These are phyloP conservation scores for Melanostoma mellinum DNA, from an alignment of 2,888 invertebrate genomes.

Conservation along the genomic window DNA sequence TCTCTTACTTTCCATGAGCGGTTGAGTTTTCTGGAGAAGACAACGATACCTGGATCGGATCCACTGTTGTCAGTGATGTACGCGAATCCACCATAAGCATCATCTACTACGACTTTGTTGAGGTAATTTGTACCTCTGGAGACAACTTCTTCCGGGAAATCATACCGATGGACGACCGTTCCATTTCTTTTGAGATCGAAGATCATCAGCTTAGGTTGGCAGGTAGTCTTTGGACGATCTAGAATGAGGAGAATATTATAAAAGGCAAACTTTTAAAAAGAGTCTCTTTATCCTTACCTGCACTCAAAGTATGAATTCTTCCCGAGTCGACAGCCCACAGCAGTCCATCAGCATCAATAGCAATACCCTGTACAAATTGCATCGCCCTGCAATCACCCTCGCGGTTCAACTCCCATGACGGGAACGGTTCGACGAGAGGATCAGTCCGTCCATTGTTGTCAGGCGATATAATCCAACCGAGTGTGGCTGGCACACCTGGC, in stretches of 20 bases:
- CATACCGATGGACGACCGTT: conserved; percentile 84
- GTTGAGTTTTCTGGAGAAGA: conserved; percentile 86
- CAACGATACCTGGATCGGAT: conserved; percentile 88
- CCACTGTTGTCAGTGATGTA: conserved; percentile 89
- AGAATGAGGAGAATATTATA: not conserved
- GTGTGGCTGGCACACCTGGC: conserved; percentile 87
- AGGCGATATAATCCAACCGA: conserved; percentile 84
- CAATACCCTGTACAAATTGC: conserved; percentile 89
- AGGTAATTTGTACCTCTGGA: conserved; percentile 85
- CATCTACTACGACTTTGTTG: conserved; percentile 89
- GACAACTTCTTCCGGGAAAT: conserved; percentile 85
- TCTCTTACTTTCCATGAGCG: conserved; percentile 89
- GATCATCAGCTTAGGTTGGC: conserved; percentile 87
- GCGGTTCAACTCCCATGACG: conserved; percentile 87
- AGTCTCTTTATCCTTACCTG: conserved; percentile 70
- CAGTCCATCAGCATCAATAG: conserved; percentile 87
- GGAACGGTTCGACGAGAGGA: conserved; percentile 86
- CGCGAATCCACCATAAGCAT: conserved; percentile 86
- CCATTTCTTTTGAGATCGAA: conserved; percentile 86
- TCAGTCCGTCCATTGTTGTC: conserved; percentile 82
- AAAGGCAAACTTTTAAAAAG: not conserved
- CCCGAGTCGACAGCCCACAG: conserved; percentile 89
- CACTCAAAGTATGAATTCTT: conserved; percentile 85
- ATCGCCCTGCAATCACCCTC: conserved; percentile 87
- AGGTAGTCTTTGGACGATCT: conserved; percentile 83